Base-by-base conservation (phyloP, 2,888 invertebrate species). In the Habroteleia sp. region DNA sequence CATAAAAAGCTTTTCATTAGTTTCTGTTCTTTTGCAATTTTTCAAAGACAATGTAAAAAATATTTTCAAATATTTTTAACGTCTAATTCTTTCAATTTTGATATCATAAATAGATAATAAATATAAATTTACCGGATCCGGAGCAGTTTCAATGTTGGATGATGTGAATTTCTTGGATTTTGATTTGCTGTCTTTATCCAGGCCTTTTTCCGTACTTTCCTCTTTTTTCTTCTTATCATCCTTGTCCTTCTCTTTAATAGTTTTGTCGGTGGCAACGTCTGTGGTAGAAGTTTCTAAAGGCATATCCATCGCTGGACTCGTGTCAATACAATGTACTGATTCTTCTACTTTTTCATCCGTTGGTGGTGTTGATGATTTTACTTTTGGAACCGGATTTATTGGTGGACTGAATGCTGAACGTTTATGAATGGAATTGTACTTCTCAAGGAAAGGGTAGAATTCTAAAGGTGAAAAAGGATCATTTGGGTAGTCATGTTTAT, bases 201-300 rank as follows among this genome's bases (percentile, higher is more conserved):
- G 23, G 5, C 17, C 35, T 0, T 65, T 54, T 5, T 54, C 65
- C 20, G n/a, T n/a, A n/a, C n/a, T n/a, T n/a, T n/a, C n/a, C n/a
- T n/a, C n/a, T n/a, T 54, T 52, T 7, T 46, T 66, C 14, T 44
- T 54, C 23, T 65, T 65, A 1, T 65, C 14, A 2, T 65, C 54
- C 17, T 65, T 44, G 0, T 52, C 42, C 27, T 60, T 46, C 4
- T 60, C 44, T 4, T 54, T 46, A 3, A 29, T 27, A 11, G 10
- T 8, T 29, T 37, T 54, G 0, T 42, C 37, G 25, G 23, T 29
- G 3, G 11, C 5, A 17, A 13, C 8, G 16, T 16, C 35, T 8
- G 35, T n/a, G 2, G 11, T n/a, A 3, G 37, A 13, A 7, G 54
- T 31, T n/a, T 54, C 35, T n/a, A 54, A 60, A 0, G 44, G 35